A percentile compares a stretch with the other conserved stretches of the same genome.
Evolutionary conservation across 2,888 invertebrate species (phyloP).

Genomic region (Seira sanloemensis): DNA sequence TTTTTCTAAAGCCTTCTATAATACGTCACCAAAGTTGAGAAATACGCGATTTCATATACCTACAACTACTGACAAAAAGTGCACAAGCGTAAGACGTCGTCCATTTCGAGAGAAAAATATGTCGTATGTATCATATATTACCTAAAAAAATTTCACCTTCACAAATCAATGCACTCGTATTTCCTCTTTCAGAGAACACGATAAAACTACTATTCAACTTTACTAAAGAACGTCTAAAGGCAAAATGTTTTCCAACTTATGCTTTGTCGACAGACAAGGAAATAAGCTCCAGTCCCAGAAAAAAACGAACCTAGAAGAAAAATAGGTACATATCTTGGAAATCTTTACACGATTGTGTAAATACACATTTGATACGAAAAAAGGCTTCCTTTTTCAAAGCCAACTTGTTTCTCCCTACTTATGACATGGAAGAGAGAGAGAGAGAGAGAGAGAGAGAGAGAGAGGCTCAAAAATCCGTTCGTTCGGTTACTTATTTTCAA

Average conservation of each 20-base stretch:
- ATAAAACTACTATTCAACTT: background rate
- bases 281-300: background rate
- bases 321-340: slow-evolving; percentile 28
- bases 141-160: background rate
- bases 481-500: slow-evolving; percentile 44
- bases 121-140: slow-evolving; percentile 27
- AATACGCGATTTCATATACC: no score
- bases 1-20: background rate
- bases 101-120: slow-evolving; percentile 38
- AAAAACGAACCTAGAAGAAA: background rate
- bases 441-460: no score
- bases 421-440: background rate
- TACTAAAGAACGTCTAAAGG: background rate
- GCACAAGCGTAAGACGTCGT: slow-evolving; percentile 31
- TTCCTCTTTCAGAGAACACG: no score
- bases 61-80: slow-evolving; percentile 1
- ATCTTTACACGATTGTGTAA: slow-evolving; percentile 58
- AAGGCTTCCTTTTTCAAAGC: slow-evolving; percentile 14
- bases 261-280: slow-evolving; percentile 3
- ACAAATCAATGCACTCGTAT: slow-evolving; percentile 10
- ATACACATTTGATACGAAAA: slow-evolving; percentile 38
- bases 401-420: slow-evolving; percentile 13
- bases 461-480: slow-evolving; percentile 43
- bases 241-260: slow-evolving; percentile 10
- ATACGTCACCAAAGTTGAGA: no score